Percentiles rank a stretch among this genome's conserved stretches.
Evolutionary conservation across 2,888 invertebrate species (phyloP).

Genomic region (Sesia apiformis): DNA sequence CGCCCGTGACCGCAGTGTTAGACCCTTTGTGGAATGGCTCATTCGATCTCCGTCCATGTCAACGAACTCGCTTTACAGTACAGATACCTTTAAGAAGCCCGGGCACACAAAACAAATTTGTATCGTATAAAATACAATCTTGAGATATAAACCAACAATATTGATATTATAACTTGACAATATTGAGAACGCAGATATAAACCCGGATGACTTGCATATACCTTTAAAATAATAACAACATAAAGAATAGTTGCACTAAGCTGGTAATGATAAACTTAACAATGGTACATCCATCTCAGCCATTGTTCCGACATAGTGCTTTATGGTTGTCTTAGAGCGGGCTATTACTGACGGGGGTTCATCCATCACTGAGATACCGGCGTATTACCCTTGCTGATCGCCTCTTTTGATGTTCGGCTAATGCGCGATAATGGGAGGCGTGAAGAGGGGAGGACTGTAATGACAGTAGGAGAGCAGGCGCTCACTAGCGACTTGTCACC

Average conservation of each 20-base stretch:
- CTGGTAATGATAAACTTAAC: background rate
- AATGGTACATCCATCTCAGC: background rate
- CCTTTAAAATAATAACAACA: background rate
- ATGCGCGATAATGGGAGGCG: slow-evolving; percentile 26
- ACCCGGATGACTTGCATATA: no score
- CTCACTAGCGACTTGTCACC: no score
- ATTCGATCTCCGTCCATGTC: background rate
- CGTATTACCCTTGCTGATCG: slow-evolving; percentile 17
- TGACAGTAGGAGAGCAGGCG: no score
- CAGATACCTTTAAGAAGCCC: background rate
- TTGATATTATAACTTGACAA: no score
- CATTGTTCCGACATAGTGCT: slow-evolving; percentile 6
- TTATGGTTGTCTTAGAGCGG: slow-evolving; percentile 6
- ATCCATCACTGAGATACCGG: slow-evolving; percentile 19
- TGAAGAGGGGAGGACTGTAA: background rate
- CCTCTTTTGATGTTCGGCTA: slow-evolving; percentile 31
- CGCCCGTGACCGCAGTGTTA: slow-evolving; percentile 35
- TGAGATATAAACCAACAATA: no score
- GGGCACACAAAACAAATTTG: background rate
- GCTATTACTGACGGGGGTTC: slow-evolving; percentile 6
- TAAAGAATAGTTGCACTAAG: background rate
- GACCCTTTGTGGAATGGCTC: slow-evolving; percentile 14
- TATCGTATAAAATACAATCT: no score
- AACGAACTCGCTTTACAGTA: background rate
- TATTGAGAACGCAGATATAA: no score